Evolutionary conservation across 2,797 vertebrate genomes (phyloP).

Genomic region (Lindbergichthys nudifrons): DNA sequence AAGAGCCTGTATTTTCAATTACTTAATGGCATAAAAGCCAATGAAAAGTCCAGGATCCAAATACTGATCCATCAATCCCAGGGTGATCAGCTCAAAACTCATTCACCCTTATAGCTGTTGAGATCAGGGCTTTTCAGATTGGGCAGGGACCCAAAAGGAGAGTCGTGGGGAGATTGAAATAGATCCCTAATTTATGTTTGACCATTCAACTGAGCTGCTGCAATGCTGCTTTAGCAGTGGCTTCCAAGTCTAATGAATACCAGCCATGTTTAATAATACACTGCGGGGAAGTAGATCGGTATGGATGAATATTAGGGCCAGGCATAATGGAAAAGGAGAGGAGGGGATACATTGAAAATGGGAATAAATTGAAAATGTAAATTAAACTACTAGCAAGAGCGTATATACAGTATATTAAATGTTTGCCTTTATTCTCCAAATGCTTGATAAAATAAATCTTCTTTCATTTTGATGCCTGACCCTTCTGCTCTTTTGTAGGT

Average conservation of each 20-base stretch:
- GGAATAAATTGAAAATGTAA: too few species aligned
- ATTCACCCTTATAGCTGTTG: slow-evolving; percentile 37
- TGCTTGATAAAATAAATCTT: too few species aligned
- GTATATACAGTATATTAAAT: too few species aligned
- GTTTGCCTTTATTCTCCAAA: too few species aligned
- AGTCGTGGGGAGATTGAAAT: slow-evolving; percentile 29
- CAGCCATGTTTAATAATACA: slow-evolving; percentile 1
- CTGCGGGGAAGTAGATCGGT: neutral
- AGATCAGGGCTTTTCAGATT: slow-evolving; percentile 44
- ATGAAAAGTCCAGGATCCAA: slow-evolving; percentile 18
- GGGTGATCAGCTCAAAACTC: slow-evolving; percentile 33
- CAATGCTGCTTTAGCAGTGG: slow-evolving; percentile 6
- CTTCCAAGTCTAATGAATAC: neutral
- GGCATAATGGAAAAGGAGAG: too few species aligned
- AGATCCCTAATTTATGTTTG: slow-evolving; percentile 25
- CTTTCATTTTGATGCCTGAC: too few species aligned
- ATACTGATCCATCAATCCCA: slow-evolving; percentile 41
- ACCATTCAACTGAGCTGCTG: slow-evolving; percentile 6
- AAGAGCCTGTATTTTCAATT: slow-evolving; percentile 58
- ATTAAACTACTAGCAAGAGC: too few species aligned
- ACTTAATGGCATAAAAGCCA: slow-evolving; percentile 69
- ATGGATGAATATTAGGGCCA: too few species aligned
- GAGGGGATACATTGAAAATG: too few species aligned
- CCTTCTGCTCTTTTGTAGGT: too few species aligned
- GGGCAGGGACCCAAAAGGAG: slow-evolving; percentile 23